Evolutionary conservation across 2,113 vertebrate genomes (phyloP).

Genomic region (Neopipo cinnamomea): DNA sequence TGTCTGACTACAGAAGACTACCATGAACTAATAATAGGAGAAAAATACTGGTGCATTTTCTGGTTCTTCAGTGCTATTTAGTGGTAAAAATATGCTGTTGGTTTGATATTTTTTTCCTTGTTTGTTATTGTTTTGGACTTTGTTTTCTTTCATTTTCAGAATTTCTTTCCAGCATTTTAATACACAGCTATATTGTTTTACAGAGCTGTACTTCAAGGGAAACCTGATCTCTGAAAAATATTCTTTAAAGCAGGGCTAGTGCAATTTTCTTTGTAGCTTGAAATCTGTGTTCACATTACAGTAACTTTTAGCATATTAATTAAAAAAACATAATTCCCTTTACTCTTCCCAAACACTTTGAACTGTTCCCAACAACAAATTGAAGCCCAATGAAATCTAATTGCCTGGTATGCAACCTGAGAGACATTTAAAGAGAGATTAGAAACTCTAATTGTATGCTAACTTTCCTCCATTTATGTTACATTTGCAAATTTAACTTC

Average conservation of each 20-base stretch:
- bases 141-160: neutral
- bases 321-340: conserved; percentile 33
- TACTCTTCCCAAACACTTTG: conserved; percentile 34
- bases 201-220: conserved; percentile 3
- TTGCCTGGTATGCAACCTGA: conserved; percentile 32
- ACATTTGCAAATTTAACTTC: conserved; percentile 49
- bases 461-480: conserved; percentile 62
- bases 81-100: neutral
- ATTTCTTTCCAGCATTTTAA: neutral
- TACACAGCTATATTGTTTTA: neutral
- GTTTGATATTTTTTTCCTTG: neutral
- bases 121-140: neutral
- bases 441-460: conserved; percentile 65
- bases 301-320: conserved; percentile 34
- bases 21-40: neutral
- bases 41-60: neutral
- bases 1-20: neutral
- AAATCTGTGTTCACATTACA: neutral
- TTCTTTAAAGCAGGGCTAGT: neutral
- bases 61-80: neutral
- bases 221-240: neutral
- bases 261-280: neutral
- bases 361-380: conserved; percentile 52
- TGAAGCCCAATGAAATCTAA: conserved; percentile 56
- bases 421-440: conserved; percentile 64